Evolutionary conservation across 2,888 invertebrate genomes (phyloP), one percentile per base, ranked within the genome.

Genomic region (Euspilapteryx auroguttella): DNA sequence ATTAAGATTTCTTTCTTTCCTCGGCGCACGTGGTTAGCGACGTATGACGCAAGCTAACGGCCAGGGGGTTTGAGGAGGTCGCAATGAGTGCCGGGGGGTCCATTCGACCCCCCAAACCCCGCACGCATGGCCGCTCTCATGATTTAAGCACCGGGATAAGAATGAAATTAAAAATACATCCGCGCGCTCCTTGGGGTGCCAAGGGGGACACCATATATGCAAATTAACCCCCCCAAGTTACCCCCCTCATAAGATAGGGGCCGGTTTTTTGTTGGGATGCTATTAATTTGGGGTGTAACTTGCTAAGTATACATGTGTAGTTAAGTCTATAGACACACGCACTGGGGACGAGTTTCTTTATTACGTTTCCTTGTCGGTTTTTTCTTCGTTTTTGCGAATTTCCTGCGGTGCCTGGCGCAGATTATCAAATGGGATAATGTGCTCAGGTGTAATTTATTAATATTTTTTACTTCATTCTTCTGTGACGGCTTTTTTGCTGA

Each of bases 131-230:
- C 69, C 73, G 75, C 73, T 63, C 66, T 66, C 73, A 75, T 75
- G 73, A 75, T 73, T 75, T 73, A 75, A 75, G 75, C 69, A 64
- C 69, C 54, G 61, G 75, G 73, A 73, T 75, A 75, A 75, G 75
- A 75, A 75, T 73, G 73, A 75, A 75, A 75, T 75, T 75, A 75
- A 75, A 75, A 75, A 75, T 75, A 75, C 75, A 75, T 75, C 75
- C 71, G 42, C 55, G 49, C 50, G 59, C 61, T 66, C 66, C 69
- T 73, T 68, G 45, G 69, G 69, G 69, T 66, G 69, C 69, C 51
- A 44, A 69, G 71, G 73, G 54, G 71, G 73, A 32, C 30, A 30
- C 32, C 73, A 75, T 73, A 69, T 71, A 73, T 73, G 73, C 73
- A 75, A 73, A 73, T 73, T 73, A 73, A 64, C 61, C 49, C 48